Conservation (phyloP, 1,140 invertebrate species). For the Zaprionus vittiger region DNA sequence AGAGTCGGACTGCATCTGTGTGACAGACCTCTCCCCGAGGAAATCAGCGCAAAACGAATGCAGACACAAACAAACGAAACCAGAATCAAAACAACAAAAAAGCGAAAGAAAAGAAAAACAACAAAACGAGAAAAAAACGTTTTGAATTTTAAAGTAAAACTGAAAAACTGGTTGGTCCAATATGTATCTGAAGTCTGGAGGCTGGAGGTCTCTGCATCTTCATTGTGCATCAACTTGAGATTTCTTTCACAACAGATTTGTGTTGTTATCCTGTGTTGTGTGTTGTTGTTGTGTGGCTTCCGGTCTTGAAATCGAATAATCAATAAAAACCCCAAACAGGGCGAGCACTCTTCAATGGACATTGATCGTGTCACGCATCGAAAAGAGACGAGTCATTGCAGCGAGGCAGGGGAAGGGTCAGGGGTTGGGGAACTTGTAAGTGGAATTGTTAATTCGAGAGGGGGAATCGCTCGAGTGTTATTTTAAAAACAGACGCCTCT, state of each 20-base stretch:
- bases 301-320: constrained; percentile 71
- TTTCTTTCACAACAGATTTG: constrained; percentile 40
- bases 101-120: constrained; percentile 31
- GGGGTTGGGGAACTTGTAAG: background rate
- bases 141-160: constrained; percentile 54
- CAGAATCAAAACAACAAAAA: constrained; percentile 78
- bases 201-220: constrained; percentile 37
- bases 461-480: constrained; percentile 10
- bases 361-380: constrained; percentile 56
- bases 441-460: constrained; percentile 16
- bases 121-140: constrained; percentile 44
- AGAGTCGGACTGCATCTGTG: background rate
- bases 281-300: constrained; percentile 63
- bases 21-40: constrained; percentile 55
- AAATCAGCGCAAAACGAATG: constrained; percentile 64
- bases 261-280: constrained; percentile 53
- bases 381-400: constrained; percentile 24
- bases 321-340: constrained; percentile 53
- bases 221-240: constrained; percentile 45
- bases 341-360: constrained; percentile 53
- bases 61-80: constrained; percentile 55
- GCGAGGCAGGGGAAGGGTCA: background rate
- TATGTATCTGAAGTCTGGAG: background rate
- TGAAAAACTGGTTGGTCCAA: constrained; percentile 49
- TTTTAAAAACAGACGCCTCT: constrained; percentile 9